Evolutionary conservation across 1,140 invertebrate genomes (phyloP).

Genomic region (Mamestra configurata): DNA sequence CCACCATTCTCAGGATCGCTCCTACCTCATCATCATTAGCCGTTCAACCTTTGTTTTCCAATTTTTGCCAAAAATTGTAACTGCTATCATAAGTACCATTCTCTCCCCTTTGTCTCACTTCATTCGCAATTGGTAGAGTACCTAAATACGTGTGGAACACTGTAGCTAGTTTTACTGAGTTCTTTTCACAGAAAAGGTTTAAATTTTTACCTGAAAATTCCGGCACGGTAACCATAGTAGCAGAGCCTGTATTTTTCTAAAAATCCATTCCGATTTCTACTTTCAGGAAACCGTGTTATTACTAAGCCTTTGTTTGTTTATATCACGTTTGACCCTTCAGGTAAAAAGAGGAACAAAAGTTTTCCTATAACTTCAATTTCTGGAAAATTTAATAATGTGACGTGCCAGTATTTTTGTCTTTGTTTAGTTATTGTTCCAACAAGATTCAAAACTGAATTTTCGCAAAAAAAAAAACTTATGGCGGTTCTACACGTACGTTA

Average conservation of each 20-base stretch:
- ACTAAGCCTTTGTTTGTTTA: conserved; percentile 21
- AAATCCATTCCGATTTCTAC: conserved; percentile 16
- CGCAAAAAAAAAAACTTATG: too few relatives aligned
- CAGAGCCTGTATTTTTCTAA: conserved; percentile 12
- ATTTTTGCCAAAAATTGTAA: background rate
- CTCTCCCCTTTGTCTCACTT: conserved; percentile 12
- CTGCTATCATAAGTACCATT: background rate
- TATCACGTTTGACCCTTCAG: background rate
- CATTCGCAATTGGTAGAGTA: background rate
- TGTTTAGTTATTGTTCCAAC: too few relatives aligned
- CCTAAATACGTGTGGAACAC: background rate
- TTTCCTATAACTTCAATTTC: background rate
- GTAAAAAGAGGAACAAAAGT: background rate
- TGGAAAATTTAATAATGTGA: background rate
- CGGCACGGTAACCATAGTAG: background rate
- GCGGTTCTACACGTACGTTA: too few relatives aligned
- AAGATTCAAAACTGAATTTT: too few relatives aligned
- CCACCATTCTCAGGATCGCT: background rate
- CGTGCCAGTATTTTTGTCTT: too few relatives aligned
- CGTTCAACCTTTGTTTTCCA: background rate
- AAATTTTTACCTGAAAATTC: conserved; percentile 23
- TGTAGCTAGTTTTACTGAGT: conserved; percentile 14
- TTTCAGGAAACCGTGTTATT: conserved; percentile 22
- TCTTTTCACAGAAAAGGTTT: conserved; percentile 2
- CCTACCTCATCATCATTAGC: background rate